Evolutionary conservation across 1,140 invertebrate species (phyloP).

Genomic region (Grapholita molesta): DNA sequence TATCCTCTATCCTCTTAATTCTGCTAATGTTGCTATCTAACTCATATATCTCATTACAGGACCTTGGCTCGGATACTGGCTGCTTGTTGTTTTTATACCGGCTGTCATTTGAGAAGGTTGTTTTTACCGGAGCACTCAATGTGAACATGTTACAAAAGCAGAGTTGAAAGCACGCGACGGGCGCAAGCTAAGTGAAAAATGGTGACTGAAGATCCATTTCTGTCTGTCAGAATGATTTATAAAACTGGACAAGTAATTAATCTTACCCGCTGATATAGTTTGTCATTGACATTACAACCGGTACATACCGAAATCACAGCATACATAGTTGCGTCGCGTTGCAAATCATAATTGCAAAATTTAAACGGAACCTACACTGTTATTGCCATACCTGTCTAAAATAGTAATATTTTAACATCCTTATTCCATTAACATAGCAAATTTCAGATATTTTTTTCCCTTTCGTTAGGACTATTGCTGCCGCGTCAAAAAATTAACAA

Average conservation of each 20-base stretch:
- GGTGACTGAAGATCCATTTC: background rate
- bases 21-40: slow-evolving; percentile 56
- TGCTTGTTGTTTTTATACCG: slow-evolving; percentile 68
- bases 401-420: no score
- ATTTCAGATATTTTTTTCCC: no score
- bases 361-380: background rate
- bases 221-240: slow-evolving; percentile 1
- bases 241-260: background rate
- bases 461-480: no score
- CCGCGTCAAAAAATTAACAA: no score
- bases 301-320: background rate
- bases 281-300: background rate
- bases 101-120: slow-evolving; percentile 75
- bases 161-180: slow-evolving; percentile 42
- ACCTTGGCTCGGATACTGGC: slow-evolving; percentile 73
- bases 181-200: slow-evolving; percentile 22
- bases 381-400: background rate
- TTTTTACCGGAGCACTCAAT: slow-evolving; percentile 57
- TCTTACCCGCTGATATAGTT: background rate
- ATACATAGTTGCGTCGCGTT: background rate
- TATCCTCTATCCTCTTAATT: slow-evolving; percentile 63
- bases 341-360: background rate
- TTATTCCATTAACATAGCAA: no score
- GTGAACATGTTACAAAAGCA: slow-evolving; percentile 58
- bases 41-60: slow-evolving; percentile 69